phyloP scores from a whole-genome alignment of 1,140 invertebrate species.

The Drosophila simulans region DNA sequence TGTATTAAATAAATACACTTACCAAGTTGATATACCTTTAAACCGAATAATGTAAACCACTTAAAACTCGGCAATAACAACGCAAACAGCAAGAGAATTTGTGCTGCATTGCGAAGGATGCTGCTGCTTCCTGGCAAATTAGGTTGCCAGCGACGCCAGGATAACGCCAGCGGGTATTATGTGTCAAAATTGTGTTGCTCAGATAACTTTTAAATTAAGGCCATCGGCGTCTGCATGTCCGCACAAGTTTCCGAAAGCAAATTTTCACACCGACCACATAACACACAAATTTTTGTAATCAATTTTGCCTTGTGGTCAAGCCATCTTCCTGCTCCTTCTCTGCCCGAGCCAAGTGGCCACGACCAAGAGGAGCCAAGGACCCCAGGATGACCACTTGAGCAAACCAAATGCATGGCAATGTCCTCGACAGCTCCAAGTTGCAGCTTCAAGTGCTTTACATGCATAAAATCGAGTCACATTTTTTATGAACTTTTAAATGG shows the following conservation, averaged over 20 bases:
- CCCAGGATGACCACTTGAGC: slow-evolving; percentile 41
- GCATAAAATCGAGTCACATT: slow-evolving; percentile 19
- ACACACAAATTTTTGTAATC: slow-evolving; percentile 72
- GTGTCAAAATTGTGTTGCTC: slow-evolving; percentile 80
- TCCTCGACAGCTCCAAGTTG: slow-evolving; percentile 35
- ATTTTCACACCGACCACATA: slow-evolving; percentile 59
- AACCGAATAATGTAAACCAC: slow-evolving; percentile 82
- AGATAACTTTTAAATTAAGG: slow-evolving; percentile 82
- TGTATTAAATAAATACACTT: slow-evolving; percentile 82
- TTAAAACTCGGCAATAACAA: slow-evolving; percentile 81
- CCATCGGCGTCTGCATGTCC: slow-evolving; percentile 50
- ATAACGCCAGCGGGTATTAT: slow-evolving; percentile 62
- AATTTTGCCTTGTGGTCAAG: slow-evolving; percentile 76
- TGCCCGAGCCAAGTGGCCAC: not conserved
- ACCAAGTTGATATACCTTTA: slow-evolving; percentile 82
- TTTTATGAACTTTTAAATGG: slow-evolving; percentile 15
- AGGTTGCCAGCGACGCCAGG: slow-evolving; percentile 56
- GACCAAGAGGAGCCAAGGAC: not conserved
- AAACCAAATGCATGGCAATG: slow-evolving; percentile 53
- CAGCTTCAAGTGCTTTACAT: slow-evolving; percentile 45
- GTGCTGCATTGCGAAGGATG: slow-evolving; percentile 52
- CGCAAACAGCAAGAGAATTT: slow-evolving; percentile 58
- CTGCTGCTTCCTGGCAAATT: slow-evolving; percentile 55
- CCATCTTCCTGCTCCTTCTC: slow-evolving; percentile 15
- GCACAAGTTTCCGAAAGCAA: slow-evolving; percentile 50